A percentile compares a stretch with the other conserved stretches of the same genome.
These are phyloP conservation scores for Amphiprion ocellaris DNA, from an alignment of 2,113 vertebrate species.

Conservation along the genomic window DNA sequence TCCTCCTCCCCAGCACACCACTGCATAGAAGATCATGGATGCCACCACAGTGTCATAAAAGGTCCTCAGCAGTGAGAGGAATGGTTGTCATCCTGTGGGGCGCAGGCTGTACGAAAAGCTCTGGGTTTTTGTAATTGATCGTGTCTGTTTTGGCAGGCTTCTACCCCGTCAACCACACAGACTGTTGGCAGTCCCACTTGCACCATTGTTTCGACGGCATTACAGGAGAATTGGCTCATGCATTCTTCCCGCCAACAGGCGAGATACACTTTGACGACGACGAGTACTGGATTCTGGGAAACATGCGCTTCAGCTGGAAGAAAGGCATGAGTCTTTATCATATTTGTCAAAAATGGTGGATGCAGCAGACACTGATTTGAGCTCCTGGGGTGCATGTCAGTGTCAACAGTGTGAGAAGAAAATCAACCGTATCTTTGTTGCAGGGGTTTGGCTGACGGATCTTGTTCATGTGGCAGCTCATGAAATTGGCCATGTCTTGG, in stretches of 20 bases:
- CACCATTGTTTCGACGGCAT: conserved; percentile 98
- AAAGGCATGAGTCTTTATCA: conserved; percentile 85
- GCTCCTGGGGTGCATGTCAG: neutral
- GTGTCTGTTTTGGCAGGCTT: conserved; percentile 87
- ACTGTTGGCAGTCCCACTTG: conserved; percentile 91
- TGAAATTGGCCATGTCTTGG: conserved; percentile 94
- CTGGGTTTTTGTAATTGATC: conserved; percentile 52
- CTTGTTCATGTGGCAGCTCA: conserved; percentile 96
- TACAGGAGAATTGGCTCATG: conserved; percentile 95
- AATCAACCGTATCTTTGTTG: conserved; percentile 39
- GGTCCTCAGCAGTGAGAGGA: conserved; percentile 22
- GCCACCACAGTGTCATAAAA: no score
- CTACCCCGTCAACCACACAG: conserved; percentile 95
- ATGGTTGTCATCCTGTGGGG: conserved; percentile 35
- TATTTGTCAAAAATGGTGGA: conserved; percentile 27
- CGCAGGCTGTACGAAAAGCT: conserved; percentile 36
- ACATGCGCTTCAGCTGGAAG: conserved; percentile 97
- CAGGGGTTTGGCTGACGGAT: conserved; percentile 97
- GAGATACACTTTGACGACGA: conserved; percentile 98
- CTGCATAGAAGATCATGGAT: no score
- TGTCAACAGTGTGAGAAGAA: conserved; percentile 10
- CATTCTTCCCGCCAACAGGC: conserved; percentile 94
- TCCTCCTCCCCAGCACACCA: no score
- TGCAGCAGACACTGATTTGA: neutral
- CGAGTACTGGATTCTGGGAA: conserved; percentile 96